Evolutionary conservation across 2,888 invertebrate genomes (phyloP), one percentile per base, ranked within the genome.

Genomic region (Amphipyra berbera): DNA sequence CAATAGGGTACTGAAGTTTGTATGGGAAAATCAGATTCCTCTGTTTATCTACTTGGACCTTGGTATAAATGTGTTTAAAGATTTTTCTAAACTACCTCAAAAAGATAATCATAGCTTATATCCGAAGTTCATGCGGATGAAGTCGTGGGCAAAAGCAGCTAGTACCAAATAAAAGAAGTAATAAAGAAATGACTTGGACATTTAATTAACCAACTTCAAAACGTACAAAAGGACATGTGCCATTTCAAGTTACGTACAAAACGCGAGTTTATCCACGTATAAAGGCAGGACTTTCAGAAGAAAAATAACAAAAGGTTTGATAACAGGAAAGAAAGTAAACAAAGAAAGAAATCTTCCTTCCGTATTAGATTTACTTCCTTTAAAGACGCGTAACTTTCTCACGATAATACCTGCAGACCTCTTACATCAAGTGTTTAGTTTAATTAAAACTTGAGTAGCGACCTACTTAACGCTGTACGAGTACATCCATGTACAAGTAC

Each of bases 281-380:
- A 79, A 76, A 64, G 57, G 57, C 61, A 63, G 42, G 52, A 64
- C 42, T 49, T 70, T 63, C 47, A 56, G 50, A 64, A 67, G 73
- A 66, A 70, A 76, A 77, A 77, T 77, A 79, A 78, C 80, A 78
- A 78, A 78, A 79, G 78, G 68, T 77, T 70, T 79, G 77, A 71
- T 79, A 79, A 71, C 66, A 74, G 63, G 57, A 64, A 67, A 75
- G 67, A 59, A 53, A 59, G 70, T 70, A 78, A 78, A 80, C 75
- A 79, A 78, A 68, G 67, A 79, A 73, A 73, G 72, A 76, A 79
- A 75, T 72, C 64, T 74, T 78, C 68, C 73, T 65, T 79, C 63
- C 77, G 71, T 75, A 79, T 82, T 79, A 80, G 78, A 79, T 84
- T 82, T 81, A 74, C 77, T 84, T 79, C 74, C 70, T 73, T 68